Evolutionary conservation across 2,888 invertebrate genomes (phyloP), one percentile per base, ranked within the genome.

Genomic region (Drosophila setosimentum): DNA sequence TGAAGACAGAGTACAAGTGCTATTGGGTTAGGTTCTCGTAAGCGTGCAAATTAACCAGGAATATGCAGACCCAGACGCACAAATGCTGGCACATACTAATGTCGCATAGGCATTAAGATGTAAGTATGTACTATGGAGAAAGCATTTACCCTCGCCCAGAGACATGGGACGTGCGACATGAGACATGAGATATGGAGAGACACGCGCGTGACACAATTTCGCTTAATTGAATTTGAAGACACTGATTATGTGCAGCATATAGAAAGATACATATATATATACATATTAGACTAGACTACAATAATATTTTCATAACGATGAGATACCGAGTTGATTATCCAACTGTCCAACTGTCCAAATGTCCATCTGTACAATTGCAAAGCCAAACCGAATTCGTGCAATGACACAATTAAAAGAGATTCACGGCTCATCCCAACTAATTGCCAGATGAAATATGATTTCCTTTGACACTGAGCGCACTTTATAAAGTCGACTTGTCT

Each of bases 391-490:
- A 67, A 67, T 35, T 42, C 49, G 48, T 27, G 40, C 63, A 73
- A 66, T 74, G 71, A 55, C 51, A 76, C 68, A 77, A 77, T 77
- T 77, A 77, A 73, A 76, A 76, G 33, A 69, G 42, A 69, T 70
- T 71, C 64, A 61, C 67, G 65, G 78, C 68, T 78, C 60, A 71
- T 73, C 68, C 80, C 58, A 29, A 64, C 76, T 87, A 80, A 83
- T 80, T 89, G 89, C 60, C 74, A 72, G 58, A 85, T 87, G 87
- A 91, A 91, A 90, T 89, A 91, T 87, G 86, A 82, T 82, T 91
- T 91, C 91, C 91, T 91, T 86, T 91, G 92, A 87, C 91, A 90
- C 89, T 91, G 92, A 89, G 82, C 78, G 67, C 68, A 74, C 63
- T 83, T 79, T 74, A 66, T 53, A 48, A 57, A 50, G 16, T 54